Base-by-base conservation (phyloP, 2,113 vertebrate species). In the Chunga burmeisteri region DNA sequence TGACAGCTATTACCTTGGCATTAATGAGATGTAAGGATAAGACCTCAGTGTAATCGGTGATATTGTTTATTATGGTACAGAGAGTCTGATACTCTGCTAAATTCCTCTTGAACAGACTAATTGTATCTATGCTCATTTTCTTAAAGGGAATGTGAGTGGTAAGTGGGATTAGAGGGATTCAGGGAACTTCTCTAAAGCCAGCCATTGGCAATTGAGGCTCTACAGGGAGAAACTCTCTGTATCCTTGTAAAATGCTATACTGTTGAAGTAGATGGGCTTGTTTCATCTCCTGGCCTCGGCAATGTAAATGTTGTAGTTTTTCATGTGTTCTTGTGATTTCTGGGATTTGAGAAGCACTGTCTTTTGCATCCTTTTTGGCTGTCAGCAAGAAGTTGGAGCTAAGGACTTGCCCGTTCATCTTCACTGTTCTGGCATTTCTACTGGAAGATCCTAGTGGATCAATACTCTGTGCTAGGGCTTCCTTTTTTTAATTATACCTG, bases 111-210 rank as follows among this genome's bases (percentile, higher is more conserved):
- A 80, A 56, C 49, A 46, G 40, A 42, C 62, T 85, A 93, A 93
- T 80, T 90, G 61, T 90, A 88, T 75, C 49, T 21, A 38, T 80
- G 52, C 56, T 91, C 23, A 20, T 96, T 93, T 91, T 80, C 74
- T 88, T 70, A 80, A 85, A 93, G 84, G 58, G 27, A 42, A 70
- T 74, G 44, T 88, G 71, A 93, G 90, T 84, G 63, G 22, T 88
- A 95, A 73, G 30, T 72, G 66, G 62, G 62, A 90, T 96, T 93
- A 95, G 34, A 85, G n/a, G 49, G 87, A 72, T 80, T 93, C 52
- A 46, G 70, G 36, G 58, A 96, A 93, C 46, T 80, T 79, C 67
- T 72, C 70, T 95, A 70, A 95, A 81, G 53, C 56, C 36, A 70
- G 27, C 13, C 36, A 27, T 58, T 93, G 68, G 52, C 66, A 91